Percentiles rank a stretch among this genome's conserved stretches.
Conservation (phyloP, 2,113 vertebrate species). For the Ictidomys tridecemlineatus region DNA sequence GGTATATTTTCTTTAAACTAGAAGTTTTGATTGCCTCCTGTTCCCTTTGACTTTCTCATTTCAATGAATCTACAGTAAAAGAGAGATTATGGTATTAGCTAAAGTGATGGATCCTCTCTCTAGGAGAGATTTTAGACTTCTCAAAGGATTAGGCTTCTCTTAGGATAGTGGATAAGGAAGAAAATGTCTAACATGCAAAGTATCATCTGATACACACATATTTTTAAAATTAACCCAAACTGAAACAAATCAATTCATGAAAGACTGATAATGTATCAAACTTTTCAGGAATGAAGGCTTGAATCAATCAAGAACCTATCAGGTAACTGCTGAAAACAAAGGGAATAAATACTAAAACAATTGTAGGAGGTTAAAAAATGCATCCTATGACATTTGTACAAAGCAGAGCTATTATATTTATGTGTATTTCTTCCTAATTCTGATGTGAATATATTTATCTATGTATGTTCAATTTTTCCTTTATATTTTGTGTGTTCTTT, state of each 20-base stretch:
- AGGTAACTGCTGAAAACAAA: not conserved
- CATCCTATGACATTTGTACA: not conserved
- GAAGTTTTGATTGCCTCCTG: not conserved
- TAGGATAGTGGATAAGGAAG: not conserved
- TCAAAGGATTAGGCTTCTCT: not conserved
- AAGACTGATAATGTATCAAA: not conserved
- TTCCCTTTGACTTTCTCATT: not conserved
- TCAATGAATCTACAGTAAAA: not conserved
- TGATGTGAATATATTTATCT: not conserved
- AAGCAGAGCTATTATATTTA: not conserved
- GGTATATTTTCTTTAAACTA: not conserved
- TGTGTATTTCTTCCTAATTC: not conserved
- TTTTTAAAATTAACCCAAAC: slow-evolving; percentile 7
- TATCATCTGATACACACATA: not conserved
- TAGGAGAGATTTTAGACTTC: not conserved
- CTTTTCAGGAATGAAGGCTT: not conserved
- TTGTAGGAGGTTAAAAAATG: not conserved
- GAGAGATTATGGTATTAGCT: not conserved
- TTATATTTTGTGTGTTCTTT: no score
- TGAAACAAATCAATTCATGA: not conserved
- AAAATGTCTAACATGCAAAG: not conserved
- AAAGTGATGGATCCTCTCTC: not conserved
- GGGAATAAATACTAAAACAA: not conserved
- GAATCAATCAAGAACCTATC: not conserved
- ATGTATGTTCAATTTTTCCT: not conserved